Evolutionary conservation across 2,113 vertebrate species (phyloP), one percentile per base, ranked within the genome.

Genomic region (Platysternon megacephalum): DNA sequence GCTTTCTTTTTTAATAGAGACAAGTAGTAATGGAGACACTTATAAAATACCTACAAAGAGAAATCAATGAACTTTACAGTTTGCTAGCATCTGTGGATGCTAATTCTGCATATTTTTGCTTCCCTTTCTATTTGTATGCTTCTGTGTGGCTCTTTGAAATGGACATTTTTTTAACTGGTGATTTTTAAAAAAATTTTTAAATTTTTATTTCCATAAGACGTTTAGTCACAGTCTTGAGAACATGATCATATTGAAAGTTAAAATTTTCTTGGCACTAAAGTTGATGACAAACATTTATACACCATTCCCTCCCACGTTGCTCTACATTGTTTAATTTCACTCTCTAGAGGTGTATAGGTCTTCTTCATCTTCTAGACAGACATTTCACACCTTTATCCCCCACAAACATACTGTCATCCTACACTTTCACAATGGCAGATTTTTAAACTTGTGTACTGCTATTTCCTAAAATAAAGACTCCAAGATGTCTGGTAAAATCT

Each of bases 331-430:
- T 98, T 97, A 94, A 95, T 97, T 97, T 97, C 97, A 86, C 96
- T 98, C 94, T 87, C 82, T 82, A 97, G 97, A 98, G 95, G 96
- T 96, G 91, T 97, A 95, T 97, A 97, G 97, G 97, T 96, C 98
- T 95, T 97, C 89, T 98, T 97, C 96, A 96, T 98, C 97, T 97
- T 97, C 97, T 94, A 97, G 98, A 98, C 97, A 97, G 96, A 96
- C 94, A 24, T 98, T 98, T 98, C 98, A 97, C 97, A 98, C 98
- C 97, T 97, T 98, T 98, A 97, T 97, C 98, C 97, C 96, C 97
- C 95, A 97, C 95, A 98, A 97, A 93, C 96, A 97, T 95, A 97
- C 97, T 98, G 97, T 97, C 97, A 96, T 97, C 98, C 96, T 97
- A 97, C 97, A 97, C 96, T 92, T 96, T 96, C 93, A 95, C 96